A percentile compares a stretch with the other conserved stretches of the same genome.
These are phyloP conservation scores for Etia nguti DNA, from an alignment of 2,113 vertebrate species.

Conservation along the genomic window DNA sequence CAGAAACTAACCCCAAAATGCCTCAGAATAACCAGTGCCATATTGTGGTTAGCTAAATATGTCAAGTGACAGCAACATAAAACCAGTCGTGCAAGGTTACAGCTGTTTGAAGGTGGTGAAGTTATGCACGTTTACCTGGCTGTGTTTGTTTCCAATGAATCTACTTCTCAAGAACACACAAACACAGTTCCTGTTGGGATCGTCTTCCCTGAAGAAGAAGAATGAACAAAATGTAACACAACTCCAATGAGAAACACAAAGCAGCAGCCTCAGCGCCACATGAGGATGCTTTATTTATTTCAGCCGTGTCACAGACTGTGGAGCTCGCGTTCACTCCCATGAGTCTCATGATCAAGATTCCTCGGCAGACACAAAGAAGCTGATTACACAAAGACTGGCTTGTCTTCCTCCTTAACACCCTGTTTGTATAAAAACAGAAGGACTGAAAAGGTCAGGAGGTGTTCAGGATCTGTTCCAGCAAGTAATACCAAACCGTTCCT, in stretches of 20 bases:
- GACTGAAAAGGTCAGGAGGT: conserved; percentile 9
- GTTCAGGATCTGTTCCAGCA: conserved; percentile 20
- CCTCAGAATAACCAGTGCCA: not conserved
- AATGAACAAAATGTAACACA: not conserved
- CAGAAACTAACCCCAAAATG: conserved; percentile 21
- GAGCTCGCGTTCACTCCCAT: not conserved
- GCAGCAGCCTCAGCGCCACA: not conserved
- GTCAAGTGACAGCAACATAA: conserved; percentile 5
- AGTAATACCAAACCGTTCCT: not conserved
- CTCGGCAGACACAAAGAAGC: not conserved
- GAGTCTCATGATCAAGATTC: not conserved
- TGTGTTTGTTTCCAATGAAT: not conserved
- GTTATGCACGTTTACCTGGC: not conserved
- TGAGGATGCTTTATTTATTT: not conserved
- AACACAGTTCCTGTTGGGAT: not conserved
- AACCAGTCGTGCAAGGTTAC: not conserved
- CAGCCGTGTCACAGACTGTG: not conserved
- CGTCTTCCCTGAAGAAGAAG: not conserved
- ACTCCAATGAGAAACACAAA: not conserved
- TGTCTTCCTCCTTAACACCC: not conserved
- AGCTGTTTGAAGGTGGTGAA: not conserved
- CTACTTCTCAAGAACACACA: not conserved
- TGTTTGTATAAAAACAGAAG: conserved; percentile 42
- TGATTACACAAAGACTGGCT: not conserved
- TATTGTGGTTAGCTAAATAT: conserved; percentile 44